These are phyloP conservation scores for Plemyria rubiginata DNA, from an alignment of 2,888 invertebrate genomes.

Conservation along the genomic window DNA sequence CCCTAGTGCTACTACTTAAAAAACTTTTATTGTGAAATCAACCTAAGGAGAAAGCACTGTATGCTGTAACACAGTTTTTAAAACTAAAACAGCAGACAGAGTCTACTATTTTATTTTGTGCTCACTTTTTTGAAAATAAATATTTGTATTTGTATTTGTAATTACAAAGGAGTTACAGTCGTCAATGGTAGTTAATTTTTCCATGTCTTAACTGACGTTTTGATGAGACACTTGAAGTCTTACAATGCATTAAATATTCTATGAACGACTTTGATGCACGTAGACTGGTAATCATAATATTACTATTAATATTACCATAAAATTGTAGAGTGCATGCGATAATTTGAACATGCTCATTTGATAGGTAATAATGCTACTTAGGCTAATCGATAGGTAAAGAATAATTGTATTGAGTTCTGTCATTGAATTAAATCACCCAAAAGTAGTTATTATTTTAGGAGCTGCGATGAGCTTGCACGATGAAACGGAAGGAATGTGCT, in stretches of 20 bases:
- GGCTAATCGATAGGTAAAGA: not conserved
- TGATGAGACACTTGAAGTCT: slow-evolving; percentile 24
- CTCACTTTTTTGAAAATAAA: no score
- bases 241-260: slow-evolving; percentile 6
- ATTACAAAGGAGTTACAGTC: not conserved
- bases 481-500: no score
- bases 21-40: no score
- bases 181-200: slow-evolving; percentile 1
- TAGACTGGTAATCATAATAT: slow-evolving; percentile 15
- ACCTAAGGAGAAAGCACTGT: no score
- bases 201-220: slow-evolving; percentile 21
- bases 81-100: no score
- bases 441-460: no score
- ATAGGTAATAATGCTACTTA: not conserved
- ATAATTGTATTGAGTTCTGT: not conserved
- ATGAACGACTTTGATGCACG: slow-evolving; percentile 12
- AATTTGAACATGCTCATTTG: slow-evolving; percentile 4
- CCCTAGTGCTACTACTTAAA: no score
- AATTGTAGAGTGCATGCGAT: slow-evolving; percentile 2
- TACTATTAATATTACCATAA: slow-evolving; percentile 15
- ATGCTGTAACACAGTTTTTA: no score
- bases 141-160: no score
- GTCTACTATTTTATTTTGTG: no score
- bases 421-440: no score
- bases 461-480: no score